A percentile compares a stretch with the other conserved stretches of the same genome.
These are phyloP conservation scores for Teleogryllus occipitalis DNA, from an alignment of 1,140 invertebrate genomes.

Conservation along the genomic window DNA sequence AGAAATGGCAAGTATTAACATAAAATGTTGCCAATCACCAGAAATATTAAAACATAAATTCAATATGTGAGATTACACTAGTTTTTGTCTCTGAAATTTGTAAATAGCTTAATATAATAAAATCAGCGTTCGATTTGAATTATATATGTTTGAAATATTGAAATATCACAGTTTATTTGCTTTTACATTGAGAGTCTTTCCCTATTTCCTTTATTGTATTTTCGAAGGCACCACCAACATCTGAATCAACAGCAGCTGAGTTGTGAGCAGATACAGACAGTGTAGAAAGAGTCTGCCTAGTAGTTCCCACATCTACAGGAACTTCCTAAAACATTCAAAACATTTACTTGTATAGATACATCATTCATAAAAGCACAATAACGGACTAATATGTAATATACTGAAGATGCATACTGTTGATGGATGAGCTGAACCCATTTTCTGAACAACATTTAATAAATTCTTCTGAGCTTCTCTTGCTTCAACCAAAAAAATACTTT, in stretches of 20 bases:
- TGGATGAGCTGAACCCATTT: not conserved
- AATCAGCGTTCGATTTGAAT: too few species aligned
- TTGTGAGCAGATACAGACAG: not conserved
- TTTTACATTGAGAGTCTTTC: not conserved
- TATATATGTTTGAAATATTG: too few species aligned
- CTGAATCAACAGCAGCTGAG: not conserved
- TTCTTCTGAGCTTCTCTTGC: conserved; percentile 65
- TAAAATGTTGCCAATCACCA: too few species aligned
- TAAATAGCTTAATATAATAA: too few species aligned
- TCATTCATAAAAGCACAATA: too few species aligned
- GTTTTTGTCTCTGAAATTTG: too few species aligned
- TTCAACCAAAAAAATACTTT: conserved; percentile 72
- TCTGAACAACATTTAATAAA: conserved; percentile 41
- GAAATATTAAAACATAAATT: too few species aligned
- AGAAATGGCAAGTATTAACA: too few species aligned
- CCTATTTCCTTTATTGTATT: not conserved
- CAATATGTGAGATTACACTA: too few species aligned
- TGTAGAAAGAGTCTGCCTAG: not conserved
- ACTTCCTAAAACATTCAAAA: not conserved
- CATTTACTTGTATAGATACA: not conserved
- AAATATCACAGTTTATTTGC: too few species aligned
- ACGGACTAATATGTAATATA: not conserved
- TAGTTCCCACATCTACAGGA: not conserved
- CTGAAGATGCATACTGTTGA: not conserved
- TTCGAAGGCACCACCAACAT: not conserved